These are phyloP conservation scores for Oscheius sp. DNA, from an alignment of 2,888 invertebrate species.

Conservation along the genomic window DNA sequence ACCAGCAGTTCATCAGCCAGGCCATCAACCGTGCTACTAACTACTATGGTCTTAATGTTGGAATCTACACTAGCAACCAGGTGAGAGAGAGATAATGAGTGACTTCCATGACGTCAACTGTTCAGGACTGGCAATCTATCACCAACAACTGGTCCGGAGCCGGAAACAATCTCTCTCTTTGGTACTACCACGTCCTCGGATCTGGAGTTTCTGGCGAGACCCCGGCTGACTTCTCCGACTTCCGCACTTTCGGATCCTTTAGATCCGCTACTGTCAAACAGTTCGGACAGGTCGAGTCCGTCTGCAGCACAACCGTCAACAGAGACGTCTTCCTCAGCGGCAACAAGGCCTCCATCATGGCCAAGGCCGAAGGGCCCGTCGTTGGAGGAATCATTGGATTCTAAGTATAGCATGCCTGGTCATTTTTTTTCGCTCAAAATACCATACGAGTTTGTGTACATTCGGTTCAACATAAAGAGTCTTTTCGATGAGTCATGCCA, in stretches of 20 bases:
- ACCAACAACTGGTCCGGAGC: constrained; percentile 36
- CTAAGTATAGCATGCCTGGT: constrained; percentile 10
- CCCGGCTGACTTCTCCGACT: constrained; percentile 53
- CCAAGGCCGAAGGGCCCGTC: constrained; percentile 30
- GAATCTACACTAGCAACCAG: constrained; percentile 61
- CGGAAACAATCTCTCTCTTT: constrained; percentile 43
- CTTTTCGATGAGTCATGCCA: too few relatives aligned
- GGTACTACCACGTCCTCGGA: constrained; percentile 59
- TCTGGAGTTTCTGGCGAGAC: constrained; percentile 52
- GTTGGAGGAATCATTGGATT: constrained; percentile 33
- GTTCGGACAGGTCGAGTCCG: constrained; percentile 55
- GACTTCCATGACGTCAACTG: background rate
- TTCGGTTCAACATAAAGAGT: background rate
- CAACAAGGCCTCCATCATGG: constrained; percentile 12
- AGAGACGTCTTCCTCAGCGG: constrained; percentile 24
- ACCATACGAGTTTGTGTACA: background rate
- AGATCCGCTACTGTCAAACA: constrained; percentile 53
- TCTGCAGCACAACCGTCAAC: constrained; percentile 44
- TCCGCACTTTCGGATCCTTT: constrained; percentile 58
- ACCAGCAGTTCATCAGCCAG: constrained; percentile 55
- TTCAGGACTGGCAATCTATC: constrained; percentile 16
- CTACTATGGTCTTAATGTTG: constrained; percentile 49
- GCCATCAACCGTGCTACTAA: constrained; percentile 47
- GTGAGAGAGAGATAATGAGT: constrained; percentile 36
- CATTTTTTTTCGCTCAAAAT: background rate